Percentiles rank a stretch among this genome's conserved stretches.
phyloP scores from a whole-genome alignment of 2,113 vertebrate genomes.

The Boleophthalmus pectinirostris region DNA sequence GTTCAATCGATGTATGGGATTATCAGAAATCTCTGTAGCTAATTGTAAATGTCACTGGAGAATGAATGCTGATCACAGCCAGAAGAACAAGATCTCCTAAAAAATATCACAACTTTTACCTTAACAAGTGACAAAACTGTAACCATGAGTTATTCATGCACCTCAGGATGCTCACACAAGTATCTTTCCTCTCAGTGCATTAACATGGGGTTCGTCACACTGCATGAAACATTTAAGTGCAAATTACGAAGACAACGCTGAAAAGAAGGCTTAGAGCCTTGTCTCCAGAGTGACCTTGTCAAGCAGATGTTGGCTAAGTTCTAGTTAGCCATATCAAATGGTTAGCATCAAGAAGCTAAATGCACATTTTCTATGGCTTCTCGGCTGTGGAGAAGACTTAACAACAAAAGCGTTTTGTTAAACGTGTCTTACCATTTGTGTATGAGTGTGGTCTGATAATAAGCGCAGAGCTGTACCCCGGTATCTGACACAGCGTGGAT shows the following conservation, averaged over 20 bases:
- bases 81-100: too few species aligned
- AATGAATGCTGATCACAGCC: too few species aligned
- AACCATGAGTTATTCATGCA: background rate
- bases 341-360: background rate
- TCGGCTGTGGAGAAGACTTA: background rate
- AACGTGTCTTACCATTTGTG: slow-evolving; percentile 66
- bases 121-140: background rate
- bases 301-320: slow-evolving; percentile 6
- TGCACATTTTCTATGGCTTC: too few species aligned
- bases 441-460: background rate
- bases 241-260: background rate
- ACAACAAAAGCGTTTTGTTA: background rate
- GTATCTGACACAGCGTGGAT: slow-evolving; percentile 18
- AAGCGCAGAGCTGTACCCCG: slow-evolving; percentile 14
- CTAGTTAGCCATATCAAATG: background rate
- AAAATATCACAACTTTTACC: too few species aligned
- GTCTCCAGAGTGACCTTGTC: slow-evolving; percentile 35
- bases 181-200: background rate
- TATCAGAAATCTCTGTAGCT: background rate
- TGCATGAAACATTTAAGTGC: background rate
- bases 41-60: background rate
- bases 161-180: background rate
- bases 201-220: background rate
- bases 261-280: background rate
- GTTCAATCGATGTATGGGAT: background rate